Conservation (phyloP, 35 echinoderm and acorn worm species). For the Acanthaster planci region DNA sequence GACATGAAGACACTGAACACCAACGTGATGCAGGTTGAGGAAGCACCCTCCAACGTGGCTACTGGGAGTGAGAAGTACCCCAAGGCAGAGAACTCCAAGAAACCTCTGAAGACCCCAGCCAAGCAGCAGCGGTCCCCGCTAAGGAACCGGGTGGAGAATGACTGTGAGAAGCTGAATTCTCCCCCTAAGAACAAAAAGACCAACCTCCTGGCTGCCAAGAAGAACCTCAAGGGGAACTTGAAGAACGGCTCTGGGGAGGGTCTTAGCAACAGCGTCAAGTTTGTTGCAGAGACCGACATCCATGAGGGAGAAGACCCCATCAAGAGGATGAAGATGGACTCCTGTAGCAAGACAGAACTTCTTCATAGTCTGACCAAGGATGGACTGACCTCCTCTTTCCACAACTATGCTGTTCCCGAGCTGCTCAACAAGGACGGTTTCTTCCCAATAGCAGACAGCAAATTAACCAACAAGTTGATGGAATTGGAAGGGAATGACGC, state of each 20-base stretch:
- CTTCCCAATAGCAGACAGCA: conserved; percentile 36
- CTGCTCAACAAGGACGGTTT: conserved; percentile 15
- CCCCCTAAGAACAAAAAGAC: conserved; percentile 87
- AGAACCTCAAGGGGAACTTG: conserved; percentile 55
- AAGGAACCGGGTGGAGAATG: conserved; percentile 75
- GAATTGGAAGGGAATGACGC: not conserved
- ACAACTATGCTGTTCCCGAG: conserved; percentile 60
- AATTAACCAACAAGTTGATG: conserved; percentile 33
- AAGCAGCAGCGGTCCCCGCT: conserved; percentile 44
- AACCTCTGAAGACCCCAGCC: not conserved
- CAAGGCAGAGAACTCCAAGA: conserved; percentile 62
- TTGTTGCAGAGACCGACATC: conserved; percentile 6
- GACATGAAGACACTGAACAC: conserved; percentile 97
- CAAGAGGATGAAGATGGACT: conserved; percentile 96
- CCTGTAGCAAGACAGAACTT: conserved; percentile 32
- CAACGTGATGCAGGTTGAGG: conserved; percentile 90
- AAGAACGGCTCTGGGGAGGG: conserved; percentile 16
- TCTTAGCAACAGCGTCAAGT: not conserved
- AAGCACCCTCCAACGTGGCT: conserved; percentile 32
- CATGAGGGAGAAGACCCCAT: conserved; percentile 71
- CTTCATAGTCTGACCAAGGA: conserved; percentile 58
- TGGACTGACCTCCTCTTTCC: conserved; percentile 63
- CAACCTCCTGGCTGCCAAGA: conserved; percentile 79
- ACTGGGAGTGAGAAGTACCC: conserved; percentile 94
- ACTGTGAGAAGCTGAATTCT: conserved; percentile 48